Percentiles rank a stretch among this genome's conserved stretches.
Conservation (phyloP, 2,888 invertebrate species). For the Drosophila subquinaria region DNA sequence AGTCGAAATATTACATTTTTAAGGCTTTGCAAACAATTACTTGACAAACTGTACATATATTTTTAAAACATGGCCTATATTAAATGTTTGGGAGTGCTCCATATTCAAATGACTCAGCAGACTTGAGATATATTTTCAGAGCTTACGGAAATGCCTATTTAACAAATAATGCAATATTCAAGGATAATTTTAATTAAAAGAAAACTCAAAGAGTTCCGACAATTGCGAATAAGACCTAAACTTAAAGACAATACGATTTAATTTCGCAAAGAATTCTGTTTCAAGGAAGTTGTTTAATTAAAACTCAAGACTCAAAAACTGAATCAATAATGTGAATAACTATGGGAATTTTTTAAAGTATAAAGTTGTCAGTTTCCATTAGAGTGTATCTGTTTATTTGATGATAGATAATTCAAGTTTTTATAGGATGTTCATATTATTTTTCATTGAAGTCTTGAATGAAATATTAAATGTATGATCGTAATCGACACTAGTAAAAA, state of each 20-base stretch:
- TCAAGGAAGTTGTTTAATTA: conserved; percentile 3
- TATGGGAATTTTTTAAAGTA: neutral
- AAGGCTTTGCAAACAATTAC: too few species aligned
- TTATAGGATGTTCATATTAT: too few species aligned
- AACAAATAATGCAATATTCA: neutral
- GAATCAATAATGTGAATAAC: neutral
- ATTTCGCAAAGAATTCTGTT: conserved; percentile 1
- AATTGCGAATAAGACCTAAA: neutral
- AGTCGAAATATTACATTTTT: too few species aligned
- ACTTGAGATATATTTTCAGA: neutral
- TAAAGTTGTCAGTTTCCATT: too few species aligned
- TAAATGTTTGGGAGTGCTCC: neutral
- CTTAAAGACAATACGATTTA: neutral
- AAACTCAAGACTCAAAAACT: neutral
- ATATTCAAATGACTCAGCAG: conserved; percentile 13
- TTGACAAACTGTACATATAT: too few species aligned
- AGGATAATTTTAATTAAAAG: conserved; percentile 9
- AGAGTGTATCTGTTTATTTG: too few species aligned
- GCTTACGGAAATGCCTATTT: conserved; percentile 3
- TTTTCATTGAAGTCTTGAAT: too few species aligned
- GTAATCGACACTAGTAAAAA: too few species aligned
- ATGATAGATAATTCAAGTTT: too few species aligned
- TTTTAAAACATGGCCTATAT: neutral
- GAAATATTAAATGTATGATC: too few species aligned
- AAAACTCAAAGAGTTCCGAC: conserved; percentile 9